These are phyloP conservation scores for Agrochola circellaris DNA, from an alignment of 2,888 invertebrate genomes.

Conservation along the genomic window DNA sequence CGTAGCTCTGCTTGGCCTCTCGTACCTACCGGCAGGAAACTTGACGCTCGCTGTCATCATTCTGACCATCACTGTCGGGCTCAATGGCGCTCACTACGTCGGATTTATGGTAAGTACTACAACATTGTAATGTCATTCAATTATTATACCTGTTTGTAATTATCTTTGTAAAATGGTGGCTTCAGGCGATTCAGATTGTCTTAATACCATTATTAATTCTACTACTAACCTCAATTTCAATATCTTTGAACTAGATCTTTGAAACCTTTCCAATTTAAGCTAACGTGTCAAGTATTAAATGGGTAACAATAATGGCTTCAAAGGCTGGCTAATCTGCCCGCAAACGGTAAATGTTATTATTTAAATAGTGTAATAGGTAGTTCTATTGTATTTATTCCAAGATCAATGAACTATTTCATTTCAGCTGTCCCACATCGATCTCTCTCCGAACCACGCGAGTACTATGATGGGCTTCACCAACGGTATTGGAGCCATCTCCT, in stretches of 20 bases:
- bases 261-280: neutral
- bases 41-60: slow-evolving; percentile 91
- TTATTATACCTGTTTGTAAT: neutral
- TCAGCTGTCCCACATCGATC: slow-evolving; percentile 95
- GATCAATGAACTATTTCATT: slow-evolving; percentile 32
- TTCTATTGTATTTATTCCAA: neutral
- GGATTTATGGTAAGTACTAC: slow-evolving; percentile 92
- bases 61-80: slow-evolving; percentile 93
- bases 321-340: neutral
- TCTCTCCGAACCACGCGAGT: slow-evolving; percentile 96
- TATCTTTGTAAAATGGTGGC: neutral
- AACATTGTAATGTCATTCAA: neutral
- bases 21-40: slow-evolving; percentile 90
- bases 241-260: neutral
- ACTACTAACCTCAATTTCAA: neutral
- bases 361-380: neutral
- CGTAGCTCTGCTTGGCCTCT: slow-evolving; percentile 91
- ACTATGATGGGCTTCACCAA: slow-evolving; percentile 96
- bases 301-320: neutral
- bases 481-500: slow-evolving; percentile 94
- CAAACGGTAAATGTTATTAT: neutral
- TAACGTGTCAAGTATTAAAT: neutral
- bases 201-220: neutral
- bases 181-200: neutral
- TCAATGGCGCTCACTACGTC: slow-evolving; percentile 94